A percentile compares a stretch with the other conserved stretches of the same genome.
Evolutionary conservation across 1,140 invertebrate genomes (phyloP).

Genomic region (Cotesia vestalis): DNA sequence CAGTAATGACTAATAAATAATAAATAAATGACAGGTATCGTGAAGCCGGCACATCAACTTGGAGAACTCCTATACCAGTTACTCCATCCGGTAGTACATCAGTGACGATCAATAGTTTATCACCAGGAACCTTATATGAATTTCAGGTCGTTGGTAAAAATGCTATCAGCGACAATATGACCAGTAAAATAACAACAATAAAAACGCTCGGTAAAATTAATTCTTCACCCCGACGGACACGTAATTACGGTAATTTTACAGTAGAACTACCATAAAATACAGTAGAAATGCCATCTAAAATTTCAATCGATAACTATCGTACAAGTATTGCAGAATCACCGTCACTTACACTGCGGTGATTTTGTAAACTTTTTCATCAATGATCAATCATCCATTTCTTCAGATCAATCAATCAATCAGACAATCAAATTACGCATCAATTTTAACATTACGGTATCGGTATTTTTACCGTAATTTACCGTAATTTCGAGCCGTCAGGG

Average conservation of each 20-base stretch:
- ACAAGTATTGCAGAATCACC: no score
- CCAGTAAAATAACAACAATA: conserved; percentile 90
- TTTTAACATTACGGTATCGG: no score
- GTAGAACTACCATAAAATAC: no score
- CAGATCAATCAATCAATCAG: no score
- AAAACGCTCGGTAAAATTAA: conserved; percentile 84
- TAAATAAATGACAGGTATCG: conserved; percentile 71
- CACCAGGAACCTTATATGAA: conserved; percentile 91
- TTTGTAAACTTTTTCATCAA: no score
- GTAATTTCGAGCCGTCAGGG: no score
- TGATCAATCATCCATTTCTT: no score
- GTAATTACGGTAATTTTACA: conserved; percentile 5
- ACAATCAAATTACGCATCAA: no score
- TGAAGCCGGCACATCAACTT: conserved; percentile 82
- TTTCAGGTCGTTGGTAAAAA: conserved; percentile 97
- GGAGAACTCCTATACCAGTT: conserved; percentile 88
- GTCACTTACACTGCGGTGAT: no score
- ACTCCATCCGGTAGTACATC: conserved; percentile 88
- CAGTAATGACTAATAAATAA: background rate
- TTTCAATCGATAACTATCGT: no score
- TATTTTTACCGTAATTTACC: no score
- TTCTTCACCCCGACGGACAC: conserved; percentile 14
- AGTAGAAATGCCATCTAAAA: no score
- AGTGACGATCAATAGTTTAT: conserved; percentile 89
- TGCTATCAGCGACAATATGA: conserved; percentile 91